These are phyloP conservation scores for Sula dactylatra DNA, from an alignment of 2,113 vertebrate genomes.

Conservation along the genomic window DNA sequence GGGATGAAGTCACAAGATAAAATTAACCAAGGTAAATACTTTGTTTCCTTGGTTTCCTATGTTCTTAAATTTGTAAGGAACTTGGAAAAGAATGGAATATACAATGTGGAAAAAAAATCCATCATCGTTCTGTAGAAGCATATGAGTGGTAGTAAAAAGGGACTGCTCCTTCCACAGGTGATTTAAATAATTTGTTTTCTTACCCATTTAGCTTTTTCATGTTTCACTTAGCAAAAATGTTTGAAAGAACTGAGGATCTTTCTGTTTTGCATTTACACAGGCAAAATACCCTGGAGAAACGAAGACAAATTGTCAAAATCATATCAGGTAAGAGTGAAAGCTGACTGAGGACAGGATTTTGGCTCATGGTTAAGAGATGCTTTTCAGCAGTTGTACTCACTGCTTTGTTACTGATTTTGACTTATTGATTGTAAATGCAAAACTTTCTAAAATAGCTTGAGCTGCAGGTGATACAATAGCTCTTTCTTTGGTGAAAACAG, in stretches of 20 bases:
- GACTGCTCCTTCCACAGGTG: not conserved
- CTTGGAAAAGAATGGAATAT: not conserved
- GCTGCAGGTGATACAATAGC: not conserved
- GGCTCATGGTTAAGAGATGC: not conserved
- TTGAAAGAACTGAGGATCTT: not conserved
- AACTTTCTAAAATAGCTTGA: not conserved
- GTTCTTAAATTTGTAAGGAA: not conserved
- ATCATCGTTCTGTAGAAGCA: not conserved
- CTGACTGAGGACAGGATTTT: not conserved
- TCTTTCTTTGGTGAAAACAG: not conserved
- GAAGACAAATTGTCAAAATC: not conserved
- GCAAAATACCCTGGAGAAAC: not conserved
- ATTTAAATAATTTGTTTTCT: not conserved
- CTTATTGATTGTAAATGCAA: not conserved
- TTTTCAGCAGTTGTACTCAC: not conserved
- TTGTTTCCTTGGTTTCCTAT: not conserved
- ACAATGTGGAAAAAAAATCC: not conserved
- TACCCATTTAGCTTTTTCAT: not conserved
- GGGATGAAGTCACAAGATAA: not conserved
- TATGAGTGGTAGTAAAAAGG: not conserved
- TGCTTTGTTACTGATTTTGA: not conserved
- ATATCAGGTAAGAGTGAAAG: not conserved
- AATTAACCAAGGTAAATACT: not conserved
- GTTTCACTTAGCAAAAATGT: not conserved
- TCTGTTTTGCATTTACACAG: not conserved